Evolutionary conservation across 2,888 invertebrate genomes (phyloP).

Genomic region (Alentia gelatinosa): DNA sequence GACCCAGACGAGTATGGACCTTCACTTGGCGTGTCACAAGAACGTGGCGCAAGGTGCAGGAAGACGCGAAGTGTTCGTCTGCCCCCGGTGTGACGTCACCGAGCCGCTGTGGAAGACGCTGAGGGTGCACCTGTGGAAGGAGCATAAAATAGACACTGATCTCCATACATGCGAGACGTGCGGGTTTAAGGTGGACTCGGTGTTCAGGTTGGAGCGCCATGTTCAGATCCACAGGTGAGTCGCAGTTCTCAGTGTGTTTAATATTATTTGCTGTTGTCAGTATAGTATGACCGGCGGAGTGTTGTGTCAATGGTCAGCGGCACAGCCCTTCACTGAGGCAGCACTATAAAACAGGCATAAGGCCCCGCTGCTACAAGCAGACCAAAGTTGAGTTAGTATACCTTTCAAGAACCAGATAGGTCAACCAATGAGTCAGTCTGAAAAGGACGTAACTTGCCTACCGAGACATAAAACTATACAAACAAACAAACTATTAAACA

Average conservation of each 20-base stretch:
- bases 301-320: no score
- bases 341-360: no score
- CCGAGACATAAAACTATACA: no score
- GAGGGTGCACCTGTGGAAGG: conserved; percentile 86
- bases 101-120: conserved; percentile 86
- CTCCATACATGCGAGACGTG: conserved; percentile 85
- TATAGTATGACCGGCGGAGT: no score
- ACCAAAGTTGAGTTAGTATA: no score
- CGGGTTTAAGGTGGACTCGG: conserved; percentile 74
- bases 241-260: not conserved
- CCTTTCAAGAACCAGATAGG: no score
- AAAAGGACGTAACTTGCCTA: no score
- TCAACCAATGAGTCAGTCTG: no score
- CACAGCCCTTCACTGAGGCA: no score
- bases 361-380: no score
- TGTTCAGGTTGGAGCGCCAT: conserved; percentile 39
- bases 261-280: no score
- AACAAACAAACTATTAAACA: no score
- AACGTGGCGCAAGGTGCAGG: conserved; percentile 66
- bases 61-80: not conserved
- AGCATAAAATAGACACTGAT: conserved; percentile 89
- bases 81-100: conserved; percentile 75
- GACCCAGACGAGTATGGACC: conserved; percentile 84
- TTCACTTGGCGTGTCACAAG: conserved; percentile 86
- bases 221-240: conserved; percentile 26